These are phyloP conservation scores for Sinocyclocheilus anophthalmus DNA, from an alignment of 2,113 vertebrate genomes.

Conservation along the genomic window DNA sequence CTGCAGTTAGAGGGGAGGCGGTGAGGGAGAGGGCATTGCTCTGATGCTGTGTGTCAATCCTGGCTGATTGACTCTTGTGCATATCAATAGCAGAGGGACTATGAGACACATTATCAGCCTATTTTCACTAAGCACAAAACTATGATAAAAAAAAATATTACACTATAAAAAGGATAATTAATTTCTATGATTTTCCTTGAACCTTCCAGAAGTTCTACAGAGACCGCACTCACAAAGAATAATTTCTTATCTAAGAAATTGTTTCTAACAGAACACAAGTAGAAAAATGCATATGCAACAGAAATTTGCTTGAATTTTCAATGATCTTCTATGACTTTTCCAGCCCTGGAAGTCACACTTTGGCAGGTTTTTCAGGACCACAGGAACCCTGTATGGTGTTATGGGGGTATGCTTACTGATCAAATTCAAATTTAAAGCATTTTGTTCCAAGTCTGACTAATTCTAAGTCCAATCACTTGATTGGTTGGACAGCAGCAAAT, in stretches of 20 bases:
- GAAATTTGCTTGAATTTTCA: background rate
- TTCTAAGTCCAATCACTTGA: background rate
- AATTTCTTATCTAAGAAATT: too few relatives aligned
- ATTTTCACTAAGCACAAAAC: background rate
- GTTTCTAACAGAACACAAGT: too few relatives aligned
- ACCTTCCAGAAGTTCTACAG: too few relatives aligned
- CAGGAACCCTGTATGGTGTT: background rate
- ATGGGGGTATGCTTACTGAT: background rate
- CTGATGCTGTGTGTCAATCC: slow-evolving; percentile 24
- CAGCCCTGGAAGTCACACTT: background rate
- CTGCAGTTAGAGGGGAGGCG: background rate
- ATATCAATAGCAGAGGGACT: slow-evolving; percentile 9
- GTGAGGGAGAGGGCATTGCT: slow-evolving; percentile 28
- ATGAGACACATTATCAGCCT: background rate
- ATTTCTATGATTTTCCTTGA: too few relatives aligned
- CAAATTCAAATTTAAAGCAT: background rate
- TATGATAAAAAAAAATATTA: background rate
- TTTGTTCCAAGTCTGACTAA: background rate
- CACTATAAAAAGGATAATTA: too few relatives aligned
- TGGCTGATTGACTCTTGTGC: background rate
- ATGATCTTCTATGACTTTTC: background rate
- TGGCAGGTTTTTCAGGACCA: background rate
- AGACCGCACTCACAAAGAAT: too few relatives aligned
- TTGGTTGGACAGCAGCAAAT: background rate
- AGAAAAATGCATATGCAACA: too few relatives aligned